Conservation (phyloP, 2,113 vertebrate species). For the Erythrocercus mccallii region DNA sequence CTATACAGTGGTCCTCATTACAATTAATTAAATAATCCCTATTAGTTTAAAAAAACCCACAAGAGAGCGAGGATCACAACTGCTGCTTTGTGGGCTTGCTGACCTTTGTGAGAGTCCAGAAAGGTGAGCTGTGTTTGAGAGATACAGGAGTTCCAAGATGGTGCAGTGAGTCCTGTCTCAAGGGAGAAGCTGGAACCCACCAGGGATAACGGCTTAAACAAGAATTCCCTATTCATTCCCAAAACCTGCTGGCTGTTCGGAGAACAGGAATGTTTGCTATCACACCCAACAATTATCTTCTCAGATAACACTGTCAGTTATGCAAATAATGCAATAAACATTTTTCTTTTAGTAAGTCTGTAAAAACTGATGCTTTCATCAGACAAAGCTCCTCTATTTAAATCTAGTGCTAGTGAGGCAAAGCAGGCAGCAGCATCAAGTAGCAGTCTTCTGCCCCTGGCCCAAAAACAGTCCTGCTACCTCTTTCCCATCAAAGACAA, state of each 20-base stretch:
- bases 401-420: background rate
- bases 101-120: background rate
- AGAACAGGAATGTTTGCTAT: background rate
- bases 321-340: background rate
- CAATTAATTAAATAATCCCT: background rate
- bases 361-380: background rate
- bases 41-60: background rate
- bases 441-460: background rate
- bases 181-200: background rate
- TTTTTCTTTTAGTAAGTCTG: background rate
- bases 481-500: background rate
- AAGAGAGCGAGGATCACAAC: background rate
- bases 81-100: background rate
- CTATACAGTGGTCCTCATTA: background rate
- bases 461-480: background rate
- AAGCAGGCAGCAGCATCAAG: background rate
- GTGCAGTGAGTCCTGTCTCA: background rate
- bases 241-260: background rate
- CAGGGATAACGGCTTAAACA: background rate
- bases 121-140: accelerated
- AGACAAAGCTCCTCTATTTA: background rate
- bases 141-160: background rate
- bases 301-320: background rate
- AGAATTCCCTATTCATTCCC: background rate
- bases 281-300: background rate